Evolutionary conservation across 2,797 vertebrate genomes (phyloP).

Genomic region (Acrocephalus scirpaceus): DNA sequence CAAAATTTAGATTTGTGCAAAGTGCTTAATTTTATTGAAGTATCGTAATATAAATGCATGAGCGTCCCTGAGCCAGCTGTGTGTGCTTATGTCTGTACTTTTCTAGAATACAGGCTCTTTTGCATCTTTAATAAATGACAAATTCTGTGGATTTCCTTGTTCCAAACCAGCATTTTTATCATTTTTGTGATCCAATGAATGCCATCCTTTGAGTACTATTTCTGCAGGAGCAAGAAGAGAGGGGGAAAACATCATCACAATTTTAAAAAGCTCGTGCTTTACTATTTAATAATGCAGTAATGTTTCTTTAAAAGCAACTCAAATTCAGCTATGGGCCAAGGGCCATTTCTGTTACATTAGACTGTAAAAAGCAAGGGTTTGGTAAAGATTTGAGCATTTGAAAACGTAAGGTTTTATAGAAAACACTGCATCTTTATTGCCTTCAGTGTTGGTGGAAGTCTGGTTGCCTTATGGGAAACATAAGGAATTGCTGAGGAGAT

Average conservation of each 20-base stretch:
- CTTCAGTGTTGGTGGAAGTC: background rate
- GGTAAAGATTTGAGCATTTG: background rate
- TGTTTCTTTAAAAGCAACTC: background rate
- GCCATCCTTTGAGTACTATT: background rate
- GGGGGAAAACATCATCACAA: background rate
- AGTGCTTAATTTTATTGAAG: background rate
- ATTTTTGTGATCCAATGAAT: background rate
- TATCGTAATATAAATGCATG: slow-evolving; percentile 11
- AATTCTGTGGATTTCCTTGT: background rate
- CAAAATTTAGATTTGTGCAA: background rate
- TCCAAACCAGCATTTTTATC: background rate
- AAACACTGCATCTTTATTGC: background rate
- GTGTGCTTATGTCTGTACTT: background rate
- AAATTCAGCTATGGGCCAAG: background rate
- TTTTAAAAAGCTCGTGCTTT: background rate
- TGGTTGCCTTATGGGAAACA: background rate
- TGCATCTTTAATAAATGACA: background rate
- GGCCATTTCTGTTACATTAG: background rate
- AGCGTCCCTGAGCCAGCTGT: background rate
- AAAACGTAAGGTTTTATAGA: slow-evolving; percentile 19
- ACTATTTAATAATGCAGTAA: background rate
- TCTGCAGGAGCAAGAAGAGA: background rate
- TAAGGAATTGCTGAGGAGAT: background rate
- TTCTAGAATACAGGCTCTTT: background rate
- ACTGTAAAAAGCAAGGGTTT: background rate